Evolutionary conservation across 2,888 invertebrate genomes (phyloP), one percentile per base, ranked within the genome.

Genomic region (Pheosia tremula): DNA sequence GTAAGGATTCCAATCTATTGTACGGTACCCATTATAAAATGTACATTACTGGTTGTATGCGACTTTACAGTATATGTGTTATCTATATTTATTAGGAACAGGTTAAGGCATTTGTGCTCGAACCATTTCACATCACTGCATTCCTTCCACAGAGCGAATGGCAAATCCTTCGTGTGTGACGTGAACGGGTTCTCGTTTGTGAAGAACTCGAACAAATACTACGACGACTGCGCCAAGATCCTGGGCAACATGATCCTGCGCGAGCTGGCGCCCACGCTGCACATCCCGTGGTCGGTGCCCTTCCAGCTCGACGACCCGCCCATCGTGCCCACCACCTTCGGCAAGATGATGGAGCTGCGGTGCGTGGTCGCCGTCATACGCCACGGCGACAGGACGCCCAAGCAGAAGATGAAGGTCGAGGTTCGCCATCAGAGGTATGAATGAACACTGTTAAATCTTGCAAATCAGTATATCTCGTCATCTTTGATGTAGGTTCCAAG

Each of bases 331-430:
- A 99, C 99, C 0, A 99, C 99, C 0, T 98, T 98, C 84, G 99
- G 99, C 13, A 99, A 99, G 94, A 98, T 99, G 98, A 96, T 96
- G 96, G 96, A 96, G 77, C 84, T 96, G 67, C 94, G 99, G 43
- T 99, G 99, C 87, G 99, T 99, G 4, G 98, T 99, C 52, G 99
- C 98, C 38, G 98, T 99, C 6, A 99, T 99, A 66, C 94, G 99
- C 64, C 99, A 99, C 83, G 99, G 99, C 0, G 99, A 99, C 89
- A 94, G 99, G 72, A 99, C 99, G 11, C 99, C 99, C 0, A 99
- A 99, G 87, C 99, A 99, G 93, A 99, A 99, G 94, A 99, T 99
- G 99, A 99, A 99, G 91, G 99, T 99, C 73, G 99, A 99, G 95
- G 99, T 99, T 11, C 95, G 98, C 59, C 98, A 99, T 95, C 97